Base-by-base conservation (phyloP, 2,888 invertebrate species). In the Epinotia brunnichana region DNA sequence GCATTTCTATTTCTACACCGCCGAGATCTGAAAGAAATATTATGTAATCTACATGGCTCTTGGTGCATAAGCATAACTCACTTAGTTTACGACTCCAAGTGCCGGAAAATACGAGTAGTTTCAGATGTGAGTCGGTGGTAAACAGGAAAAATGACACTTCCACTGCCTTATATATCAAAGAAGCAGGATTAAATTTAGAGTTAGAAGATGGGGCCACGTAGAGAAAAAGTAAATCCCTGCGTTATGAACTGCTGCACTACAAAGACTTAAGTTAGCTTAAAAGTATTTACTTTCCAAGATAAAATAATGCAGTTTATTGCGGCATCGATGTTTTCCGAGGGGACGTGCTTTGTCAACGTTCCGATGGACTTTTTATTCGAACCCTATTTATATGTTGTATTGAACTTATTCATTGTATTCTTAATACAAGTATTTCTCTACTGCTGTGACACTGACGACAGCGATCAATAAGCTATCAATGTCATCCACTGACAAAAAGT, bases 281-380 rank as follows among this genome's bases (percentile, higher is more conserved):
- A 68, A 69, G 69, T 75, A 78, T 81, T 83, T 81, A 78, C 78
- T 77, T 72, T 75, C 74, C 13, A 51, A 74, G 77, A 80, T 81
- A 80, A 81, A 81, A 81, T 81, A 82, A 82, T 78, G 76, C 77
- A 79, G 75, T 81, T 80, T 80, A 81, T 80, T 78, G 78, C 74
- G 69, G 75, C 76, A 80, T 79, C 74, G 74, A 80, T 81, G 76
- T 79, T 80, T 75, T 74, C 68, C 56, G 63, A 69, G 67, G 75
- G 75, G 74, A 57, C 62, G 56, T 68, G 68, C 68, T 68, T 73
- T 73, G 68, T 63, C 68, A 68, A 73, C 62, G 68, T 62, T 62
- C 56, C 67, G 68, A 21, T 48, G 17, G 72, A 62, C 24, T 68
- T 68, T 68, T 62, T 68, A 61, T 71, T 67, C 29, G 66, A 54